Conservation (phyloP, 2,888 invertebrate genomes). For the Drosophila neotestacea region DNA sequence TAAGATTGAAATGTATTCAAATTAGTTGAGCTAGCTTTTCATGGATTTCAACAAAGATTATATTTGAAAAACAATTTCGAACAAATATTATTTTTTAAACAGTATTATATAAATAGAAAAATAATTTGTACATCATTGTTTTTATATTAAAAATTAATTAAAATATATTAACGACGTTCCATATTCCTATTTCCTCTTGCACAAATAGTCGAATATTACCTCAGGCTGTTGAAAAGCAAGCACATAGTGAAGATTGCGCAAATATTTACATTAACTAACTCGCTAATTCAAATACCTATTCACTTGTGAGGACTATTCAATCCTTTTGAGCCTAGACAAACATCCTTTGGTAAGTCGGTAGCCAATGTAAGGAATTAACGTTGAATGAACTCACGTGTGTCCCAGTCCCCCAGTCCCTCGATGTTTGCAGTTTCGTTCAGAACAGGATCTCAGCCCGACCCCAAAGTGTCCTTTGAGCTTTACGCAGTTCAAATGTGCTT, state of each 20-base stretch:
- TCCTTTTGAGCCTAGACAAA: slow-evolving; percentile 60
- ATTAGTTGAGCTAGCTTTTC: too few relatives aligned
- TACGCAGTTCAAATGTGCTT: slow-evolving; percentile 31
- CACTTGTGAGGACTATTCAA: slow-evolving; percentile 17
- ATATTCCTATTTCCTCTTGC: not conserved
- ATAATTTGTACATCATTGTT: too few relatives aligned
- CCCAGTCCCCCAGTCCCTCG: not conserved
- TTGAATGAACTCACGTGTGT: slow-evolving; percentile 46
- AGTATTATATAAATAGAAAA: too few relatives aligned
- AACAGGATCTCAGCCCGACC: slow-evolving; percentile 1
- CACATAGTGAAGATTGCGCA: not conserved
- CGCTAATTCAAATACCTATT: slow-evolving; percentile 27
- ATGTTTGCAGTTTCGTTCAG: slow-evolving; percentile 38
- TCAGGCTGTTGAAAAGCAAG: not conserved
- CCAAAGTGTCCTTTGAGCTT: slow-evolving; percentile 44
- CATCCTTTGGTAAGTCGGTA: slow-evolving; percentile 30
- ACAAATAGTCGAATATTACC: not conserved
- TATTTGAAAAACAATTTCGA: too few relatives aligned
- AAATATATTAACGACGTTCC: not conserved
- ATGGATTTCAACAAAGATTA: too few relatives aligned
- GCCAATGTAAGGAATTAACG: slow-evolving; percentile 45
- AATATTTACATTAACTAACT: slow-evolving; percentile 36
- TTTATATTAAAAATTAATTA: not conserved
- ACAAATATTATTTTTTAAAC: too few relatives aligned
- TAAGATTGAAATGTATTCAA: not conserved